Percentiles rank a stretch among this genome's conserved stretches.
phyloP scores from a whole-genome alignment of 1,140 invertebrate species.

The Anadara kagoshimensis region DNA sequence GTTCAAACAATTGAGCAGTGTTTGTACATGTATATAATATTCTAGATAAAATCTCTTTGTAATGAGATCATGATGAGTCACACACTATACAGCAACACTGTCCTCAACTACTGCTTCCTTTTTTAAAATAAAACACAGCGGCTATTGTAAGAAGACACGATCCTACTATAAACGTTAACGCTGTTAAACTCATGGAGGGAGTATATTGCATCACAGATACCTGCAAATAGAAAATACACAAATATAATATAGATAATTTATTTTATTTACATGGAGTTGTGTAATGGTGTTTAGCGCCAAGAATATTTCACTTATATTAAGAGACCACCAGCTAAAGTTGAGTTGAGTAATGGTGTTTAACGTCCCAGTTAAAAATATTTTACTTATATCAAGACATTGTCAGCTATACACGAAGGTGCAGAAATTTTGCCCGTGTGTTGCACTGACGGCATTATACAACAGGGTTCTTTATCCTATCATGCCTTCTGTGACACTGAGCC shows the following conservation, averaged over 20 bases:
- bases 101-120: conserved; percentile 8
- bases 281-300: too few species aligned
- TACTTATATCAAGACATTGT: background rate
- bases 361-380: background rate
- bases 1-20: too few species aligned
- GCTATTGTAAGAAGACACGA: conserved; percentile 25
- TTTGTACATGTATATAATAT: background rate
- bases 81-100: background rate
- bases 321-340: too few species aligned
- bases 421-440: too few species aligned
- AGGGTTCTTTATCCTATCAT: too few species aligned
- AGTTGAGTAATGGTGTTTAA: background rate
- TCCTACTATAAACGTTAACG: conserved; percentile 15
- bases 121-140: conserved; percentile 35
- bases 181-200: conserved; percentile 11
- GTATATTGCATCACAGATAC: conserved; percentile 25
- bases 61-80: background rate
- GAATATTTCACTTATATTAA: too few species aligned
- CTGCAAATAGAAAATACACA: conserved; percentile 14
- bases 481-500: too few species aligned
- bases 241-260: background rate
- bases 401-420: too few species aligned
- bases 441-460: too few species aligned
- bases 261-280: background rate
- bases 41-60: background rate